A percentile compares a stretch with the other conserved stretches of the same genome.
These are phyloP conservation scores for Pinctada fucata DNA, from an alignment of 2,888 invertebrate genomes.

Conservation along the genomic window DNA sequence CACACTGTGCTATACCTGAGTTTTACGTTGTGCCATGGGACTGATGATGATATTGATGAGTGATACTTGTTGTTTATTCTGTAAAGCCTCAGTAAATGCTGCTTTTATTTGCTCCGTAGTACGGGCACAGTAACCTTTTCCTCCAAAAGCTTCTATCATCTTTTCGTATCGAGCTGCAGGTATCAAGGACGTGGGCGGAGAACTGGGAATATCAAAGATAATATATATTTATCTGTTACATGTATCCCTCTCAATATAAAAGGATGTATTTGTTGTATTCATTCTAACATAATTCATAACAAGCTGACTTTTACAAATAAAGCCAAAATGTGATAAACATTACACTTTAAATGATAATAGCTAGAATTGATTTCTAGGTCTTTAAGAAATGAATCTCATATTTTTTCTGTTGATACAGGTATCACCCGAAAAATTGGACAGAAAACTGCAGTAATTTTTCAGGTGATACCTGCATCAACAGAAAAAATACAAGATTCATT, in stretches of 20 bases:
- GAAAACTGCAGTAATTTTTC: too few species aligned
- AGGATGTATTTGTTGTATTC: too few species aligned
- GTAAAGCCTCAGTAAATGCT: conserved; percentile 84
- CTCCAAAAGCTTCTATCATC: conserved; percentile 91
- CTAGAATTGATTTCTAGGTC: too few species aligned
- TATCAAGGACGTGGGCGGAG: conserved; percentile 89
- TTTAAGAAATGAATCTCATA: too few species aligned
- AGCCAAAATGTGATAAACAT: too few species aligned
- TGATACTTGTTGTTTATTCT: conserved; percentile 86
- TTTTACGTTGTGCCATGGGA: conserved; percentile 91
- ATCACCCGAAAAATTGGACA: too few species aligned
- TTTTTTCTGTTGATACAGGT: too few species aligned
- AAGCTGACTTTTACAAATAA: too few species aligned
- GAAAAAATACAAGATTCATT: too few species aligned
- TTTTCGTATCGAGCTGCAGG: conserved; percentile 91
- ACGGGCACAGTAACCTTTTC: conserved; percentile 87
- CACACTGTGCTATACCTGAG: conserved; percentile 80
- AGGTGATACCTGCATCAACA: too few species aligned
- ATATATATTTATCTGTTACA: background rate
- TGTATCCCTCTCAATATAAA: background rate
- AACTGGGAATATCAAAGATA: conserved; percentile 79
- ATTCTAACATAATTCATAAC: too few species aligned
- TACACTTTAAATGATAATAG: too few species aligned
- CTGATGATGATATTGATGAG: conserved; percentile 94
- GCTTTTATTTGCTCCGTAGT: conserved; percentile 86